These are phyloP conservation scores for Odontothrips loti DNA, from an alignment of 2,888 invertebrate species.

Conservation along the genomic window DNA sequence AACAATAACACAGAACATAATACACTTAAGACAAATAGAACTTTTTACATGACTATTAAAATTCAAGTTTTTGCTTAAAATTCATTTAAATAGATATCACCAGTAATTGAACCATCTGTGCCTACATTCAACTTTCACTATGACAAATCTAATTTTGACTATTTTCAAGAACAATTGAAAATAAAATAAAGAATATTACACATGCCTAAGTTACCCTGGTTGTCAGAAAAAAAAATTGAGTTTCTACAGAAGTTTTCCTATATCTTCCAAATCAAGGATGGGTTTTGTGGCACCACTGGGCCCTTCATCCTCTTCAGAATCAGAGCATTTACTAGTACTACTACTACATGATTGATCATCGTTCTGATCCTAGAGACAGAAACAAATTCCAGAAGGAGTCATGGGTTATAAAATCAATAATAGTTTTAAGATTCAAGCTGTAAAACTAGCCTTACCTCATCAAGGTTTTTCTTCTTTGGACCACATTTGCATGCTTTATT, in stretches of 20 bases:
- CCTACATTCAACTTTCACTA: too few species aligned
- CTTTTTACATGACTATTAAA: too few species aligned
- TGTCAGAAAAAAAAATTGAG: background rate
- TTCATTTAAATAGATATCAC: too few species aligned
- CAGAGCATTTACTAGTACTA: background rate
- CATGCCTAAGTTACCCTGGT: too few species aligned
- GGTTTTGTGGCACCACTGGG: background rate
- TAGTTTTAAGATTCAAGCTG: background rate
- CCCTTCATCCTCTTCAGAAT: background rate
- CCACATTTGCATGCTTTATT: background rate
- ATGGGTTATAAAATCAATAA: background rate
- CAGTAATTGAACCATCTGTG: too few species aligned
- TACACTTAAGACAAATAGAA: too few species aligned
- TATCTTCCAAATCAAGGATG: background rate
- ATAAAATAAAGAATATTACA: too few species aligned
- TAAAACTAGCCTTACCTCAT: background rate
- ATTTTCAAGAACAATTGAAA: too few species aligned
- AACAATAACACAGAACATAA: too few species aligned
- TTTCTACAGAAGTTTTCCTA: background rate
- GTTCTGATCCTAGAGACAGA: too few species aligned
- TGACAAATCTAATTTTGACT: too few species aligned
- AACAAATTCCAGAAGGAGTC: background rate
- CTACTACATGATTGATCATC: background rate
- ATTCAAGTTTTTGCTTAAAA: too few species aligned
- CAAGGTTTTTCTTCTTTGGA: background rate